These are phyloP conservation scores for Tenebrosternarchus preto DNA, from an alignment of 2,113 vertebrate genomes.

Conservation along the genomic window DNA sequence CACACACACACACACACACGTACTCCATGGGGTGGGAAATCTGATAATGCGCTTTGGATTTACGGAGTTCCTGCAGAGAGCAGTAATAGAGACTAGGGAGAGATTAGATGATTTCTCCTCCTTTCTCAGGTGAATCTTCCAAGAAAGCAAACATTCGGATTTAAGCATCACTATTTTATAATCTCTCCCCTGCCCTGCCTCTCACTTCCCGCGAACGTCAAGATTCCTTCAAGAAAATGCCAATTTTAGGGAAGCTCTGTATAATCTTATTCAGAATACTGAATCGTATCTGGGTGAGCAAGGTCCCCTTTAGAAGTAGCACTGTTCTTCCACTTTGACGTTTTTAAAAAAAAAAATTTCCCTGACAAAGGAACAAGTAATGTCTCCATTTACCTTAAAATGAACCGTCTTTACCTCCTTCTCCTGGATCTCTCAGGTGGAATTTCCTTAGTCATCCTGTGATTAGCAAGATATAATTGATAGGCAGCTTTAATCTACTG, in stretches of 20 bases:
- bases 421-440: neutral
- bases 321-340: too few species aligned
- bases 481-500: neutral
- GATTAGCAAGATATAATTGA: constrained; percentile 21
- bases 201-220: constrained; percentile 50
- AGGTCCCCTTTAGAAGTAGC: too few species aligned
- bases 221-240: constrained; percentile 45
- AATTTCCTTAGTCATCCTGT: neutral
- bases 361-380: neutral
- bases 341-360: too few species aligned
- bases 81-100: constrained; percentile 50
- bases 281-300: too few species aligned
- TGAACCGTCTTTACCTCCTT: neutral
- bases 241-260: constrained; percentile 43
- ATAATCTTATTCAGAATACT: constrained; percentile 39
- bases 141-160: constrained; percentile 55
- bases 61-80: constrained; percentile 44
- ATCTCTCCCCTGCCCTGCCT: constrained; percentile 49
- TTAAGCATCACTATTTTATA: constrained; percentile 50
- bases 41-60: constrained; percentile 36
- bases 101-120: constrained; percentile 52
- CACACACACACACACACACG: neutral
- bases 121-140: constrained; percentile 45
- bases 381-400: constrained; percentile 9
- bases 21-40: constrained; percentile 33